phyloP scores from a whole-genome alignment of 2,113 vertebrate genomes.

The mouse (Mus musculus) region GRCm39 chr17:83418001-83418500 shows the following conservation, averaged over 20 bases:
- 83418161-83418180: constrained; percentile 58
- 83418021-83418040: constrained; percentile 68
- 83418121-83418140: constrained; percentile 65
- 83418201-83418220: background rate
- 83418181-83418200: background rate
- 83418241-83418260: rapidly evolving
- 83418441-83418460: background rate
- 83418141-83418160: constrained; percentile 63
- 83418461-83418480: background rate
- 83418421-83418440: background rate
- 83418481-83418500: background rate
- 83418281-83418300: background rate
- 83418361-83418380: background rate
- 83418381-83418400: background rate
- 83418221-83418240: background rate
- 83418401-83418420: background rate
- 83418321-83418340: background rate
- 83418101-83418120: constrained; percentile 60
- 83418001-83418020: constrained; percentile 71
- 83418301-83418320: background rate
- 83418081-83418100: constrained; percentile 72
- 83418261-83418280: background rate
- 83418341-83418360: background rate
- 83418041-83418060: constrained; percentile 23
- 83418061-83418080: constrained; percentile 71